Conservation (phyloP, 2,888 invertebrate genomes). For the Disparrhopalites patrizii region DNA sequence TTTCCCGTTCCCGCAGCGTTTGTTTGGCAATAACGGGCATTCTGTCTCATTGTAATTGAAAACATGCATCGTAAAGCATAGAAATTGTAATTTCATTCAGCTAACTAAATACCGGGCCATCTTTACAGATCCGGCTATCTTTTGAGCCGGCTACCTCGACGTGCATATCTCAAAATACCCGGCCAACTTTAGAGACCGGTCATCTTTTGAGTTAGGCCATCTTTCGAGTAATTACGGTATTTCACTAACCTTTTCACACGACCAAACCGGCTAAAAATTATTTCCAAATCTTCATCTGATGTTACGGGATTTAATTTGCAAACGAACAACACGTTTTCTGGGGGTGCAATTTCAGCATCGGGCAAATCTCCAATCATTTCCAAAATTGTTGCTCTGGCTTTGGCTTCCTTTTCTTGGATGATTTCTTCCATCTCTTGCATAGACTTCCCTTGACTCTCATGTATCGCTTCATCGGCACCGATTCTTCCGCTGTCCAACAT, state of each 20-base stretch:
- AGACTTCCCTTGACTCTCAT: conserved; percentile 83
- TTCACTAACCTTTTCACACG: conserved; percentile 73
- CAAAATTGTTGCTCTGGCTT: conserved; percentile 92
- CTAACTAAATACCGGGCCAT: background rate
- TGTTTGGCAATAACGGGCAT: no score
- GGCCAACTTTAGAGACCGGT: no score
- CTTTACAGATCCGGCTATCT: conserved; percentile 9
- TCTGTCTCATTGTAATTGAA: background rate
- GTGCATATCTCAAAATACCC: no score
- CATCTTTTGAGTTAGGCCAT: no score
- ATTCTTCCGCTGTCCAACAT: conserved; percentile 76
- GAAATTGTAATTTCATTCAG: background rate
- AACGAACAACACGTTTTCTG: conserved; percentile 98
- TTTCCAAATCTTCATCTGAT: conserved; percentile 92
- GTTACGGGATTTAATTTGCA: conserved; percentile 99
- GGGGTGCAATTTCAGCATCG: conserved; percentile 94
- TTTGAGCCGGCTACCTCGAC: no score
- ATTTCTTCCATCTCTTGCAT: conserved; percentile 79
- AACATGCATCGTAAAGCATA: no score
- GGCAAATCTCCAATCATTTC: conserved; percentile 98
- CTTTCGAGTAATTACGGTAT: no score
- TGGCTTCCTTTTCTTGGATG: conserved; percentile 85
- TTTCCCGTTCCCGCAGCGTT: no score
- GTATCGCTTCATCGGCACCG: conserved; percentile 88
- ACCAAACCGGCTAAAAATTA: conserved; percentile 96